Percentiles rank a stretch among this genome's conserved stretches.
These are phyloP conservation scores for Tauraco hartlaubi DNA, from an alignment of 2,797 vertebrate species.

Conservation along the genomic window DNA sequence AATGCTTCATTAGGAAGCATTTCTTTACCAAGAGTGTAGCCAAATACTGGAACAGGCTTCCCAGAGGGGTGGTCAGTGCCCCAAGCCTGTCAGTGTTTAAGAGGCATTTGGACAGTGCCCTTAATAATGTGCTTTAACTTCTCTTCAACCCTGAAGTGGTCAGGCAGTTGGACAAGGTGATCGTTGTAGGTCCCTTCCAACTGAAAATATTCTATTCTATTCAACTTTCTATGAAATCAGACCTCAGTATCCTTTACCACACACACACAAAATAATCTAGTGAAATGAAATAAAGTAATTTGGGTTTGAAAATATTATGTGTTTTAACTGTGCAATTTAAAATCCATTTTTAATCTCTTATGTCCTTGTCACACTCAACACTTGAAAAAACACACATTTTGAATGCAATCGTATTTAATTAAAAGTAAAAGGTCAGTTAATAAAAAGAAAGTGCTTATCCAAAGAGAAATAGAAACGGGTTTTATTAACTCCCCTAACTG, in stretches of 20 bases:
- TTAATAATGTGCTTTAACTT: not conserved
- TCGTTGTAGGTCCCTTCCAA: not conserved
- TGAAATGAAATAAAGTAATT: not conserved
- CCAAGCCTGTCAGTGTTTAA: not conserved
- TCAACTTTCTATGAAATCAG: not conserved
- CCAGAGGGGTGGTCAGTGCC: not conserved
- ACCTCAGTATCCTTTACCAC: not conserved
- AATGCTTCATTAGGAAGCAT: not conserved
- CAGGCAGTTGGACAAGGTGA: not conserved
- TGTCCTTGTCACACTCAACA: not conserved
- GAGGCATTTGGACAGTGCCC: not conserved
- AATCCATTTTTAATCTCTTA: not conserved
- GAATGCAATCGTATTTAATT: not conserved
- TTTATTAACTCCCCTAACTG: slow-evolving; percentile 31
- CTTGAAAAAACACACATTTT: not conserved
- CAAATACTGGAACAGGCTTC: not conserved
- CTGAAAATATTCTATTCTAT: not conserved
- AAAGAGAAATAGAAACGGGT: not conserved
- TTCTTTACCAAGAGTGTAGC: not conserved
- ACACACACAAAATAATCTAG: not conserved
- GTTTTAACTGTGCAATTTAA: not conserved
- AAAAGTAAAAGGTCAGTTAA: slow-evolving; percentile 3
- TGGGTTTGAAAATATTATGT: not conserved
- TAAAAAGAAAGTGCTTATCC: slow-evolving; percentile 20
- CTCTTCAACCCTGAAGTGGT: not conserved